A percentile compares a stretch with the other conserved stretches of the same genome.
These are phyloP conservation scores for Drosophila erecta DNA, from an alignment of 1,140 invertebrate species.

Conservation along the genomic window DNA sequence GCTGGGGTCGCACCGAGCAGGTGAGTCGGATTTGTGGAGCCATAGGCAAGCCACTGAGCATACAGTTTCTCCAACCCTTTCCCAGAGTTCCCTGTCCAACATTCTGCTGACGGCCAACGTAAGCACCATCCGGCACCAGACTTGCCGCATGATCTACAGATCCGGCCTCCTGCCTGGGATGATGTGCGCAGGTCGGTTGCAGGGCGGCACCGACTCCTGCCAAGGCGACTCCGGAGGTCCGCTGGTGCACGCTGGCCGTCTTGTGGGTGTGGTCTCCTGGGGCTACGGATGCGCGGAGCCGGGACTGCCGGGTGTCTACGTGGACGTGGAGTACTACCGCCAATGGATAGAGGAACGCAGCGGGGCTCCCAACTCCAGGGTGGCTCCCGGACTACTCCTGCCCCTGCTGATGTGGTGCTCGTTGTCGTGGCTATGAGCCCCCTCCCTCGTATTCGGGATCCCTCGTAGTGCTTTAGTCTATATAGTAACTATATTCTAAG, in stretches of 20 bases:
- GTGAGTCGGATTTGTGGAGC: slow-evolving; percentile 29
- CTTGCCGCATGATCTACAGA: slow-evolving; percentile 62
- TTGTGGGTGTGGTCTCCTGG: slow-evolving; percentile 90
- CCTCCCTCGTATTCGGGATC: not conserved
- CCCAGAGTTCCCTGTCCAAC: slow-evolving; percentile 57
- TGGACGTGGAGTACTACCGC: slow-evolving; percentile 86
- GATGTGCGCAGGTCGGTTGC: slow-evolving; percentile 71
- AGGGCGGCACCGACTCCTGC: slow-evolving; percentile 78
- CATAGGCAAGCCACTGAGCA: not conserved
- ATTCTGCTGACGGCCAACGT: slow-evolving; percentile 68
- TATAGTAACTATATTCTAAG: no score
- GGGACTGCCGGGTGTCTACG: slow-evolving; percentile 89
- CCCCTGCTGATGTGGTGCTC: not conserved
- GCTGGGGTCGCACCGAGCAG: slow-evolving; percentile 78
- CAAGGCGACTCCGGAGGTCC: slow-evolving; percentile 87
- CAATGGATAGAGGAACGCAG: slow-evolving; percentile 71
- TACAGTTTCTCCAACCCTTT: not conserved
- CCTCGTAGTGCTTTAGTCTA: not conserved
- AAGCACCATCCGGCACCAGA: slow-evolving; percentile 52
- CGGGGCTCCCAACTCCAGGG: not conserved
- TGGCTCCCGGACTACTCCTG: not conserved
- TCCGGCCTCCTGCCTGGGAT: slow-evolving; percentile 61
- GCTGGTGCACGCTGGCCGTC: slow-evolving; percentile 85
- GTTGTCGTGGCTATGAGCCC: not conserved
- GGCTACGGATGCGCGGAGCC: slow-evolving; percentile 89